These are phyloP conservation scores for Patiria miniata DNA, from an alignment of 35 echinoderm and acorn worm species.

Conservation along the genomic window DNA sequence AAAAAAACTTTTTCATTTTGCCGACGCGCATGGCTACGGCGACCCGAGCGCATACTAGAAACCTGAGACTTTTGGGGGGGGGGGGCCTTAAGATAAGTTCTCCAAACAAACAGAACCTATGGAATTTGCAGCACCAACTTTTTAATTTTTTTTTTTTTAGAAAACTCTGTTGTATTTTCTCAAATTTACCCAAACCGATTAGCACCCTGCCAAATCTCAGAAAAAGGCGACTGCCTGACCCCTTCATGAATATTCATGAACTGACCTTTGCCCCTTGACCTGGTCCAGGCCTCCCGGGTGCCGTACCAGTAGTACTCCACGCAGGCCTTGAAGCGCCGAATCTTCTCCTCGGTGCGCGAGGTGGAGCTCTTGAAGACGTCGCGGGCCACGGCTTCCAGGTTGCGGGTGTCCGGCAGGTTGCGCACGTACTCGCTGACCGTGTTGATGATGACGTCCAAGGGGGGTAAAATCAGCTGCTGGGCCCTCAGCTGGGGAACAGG, in stretches of 20 bases:
- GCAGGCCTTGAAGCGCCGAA: conserved; percentile 83
- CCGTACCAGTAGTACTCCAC: conserved; percentile 93
- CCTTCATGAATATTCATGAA: background rate
- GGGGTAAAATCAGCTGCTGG: conserved; percentile 83
- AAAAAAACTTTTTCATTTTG: too few relatives aligned
- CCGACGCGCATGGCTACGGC: too few relatives aligned
- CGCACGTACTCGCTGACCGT: conserved; percentile 70
- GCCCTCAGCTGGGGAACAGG: conserved; percentile 64
- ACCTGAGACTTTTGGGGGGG: too few relatives aligned
- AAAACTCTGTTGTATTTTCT: too few relatives aligned
- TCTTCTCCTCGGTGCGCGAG: conserved; percentile 76
- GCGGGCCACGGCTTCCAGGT: conserved; percentile 84
- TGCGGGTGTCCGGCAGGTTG: conserved; percentile 68
- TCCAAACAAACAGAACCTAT: too few relatives aligned
- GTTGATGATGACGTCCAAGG: conserved; percentile 77
- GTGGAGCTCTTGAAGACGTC: conserved; percentile 83
- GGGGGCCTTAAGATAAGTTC: too few relatives aligned
- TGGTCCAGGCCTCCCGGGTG: conserved; percentile 86
- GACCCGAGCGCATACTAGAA: too few relatives aligned
- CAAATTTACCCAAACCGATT: too few relatives aligned
- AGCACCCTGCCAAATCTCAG: too few relatives aligned
- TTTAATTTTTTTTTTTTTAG: too few relatives aligned
- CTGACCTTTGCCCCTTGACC: conserved; percentile 81
- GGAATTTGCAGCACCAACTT: too few relatives aligned
- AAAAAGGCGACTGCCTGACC: background rate